Evolutionary conservation across 2,888 invertebrate genomes (phyloP).

Genomic region (Pediacus dermestoides): DNA sequence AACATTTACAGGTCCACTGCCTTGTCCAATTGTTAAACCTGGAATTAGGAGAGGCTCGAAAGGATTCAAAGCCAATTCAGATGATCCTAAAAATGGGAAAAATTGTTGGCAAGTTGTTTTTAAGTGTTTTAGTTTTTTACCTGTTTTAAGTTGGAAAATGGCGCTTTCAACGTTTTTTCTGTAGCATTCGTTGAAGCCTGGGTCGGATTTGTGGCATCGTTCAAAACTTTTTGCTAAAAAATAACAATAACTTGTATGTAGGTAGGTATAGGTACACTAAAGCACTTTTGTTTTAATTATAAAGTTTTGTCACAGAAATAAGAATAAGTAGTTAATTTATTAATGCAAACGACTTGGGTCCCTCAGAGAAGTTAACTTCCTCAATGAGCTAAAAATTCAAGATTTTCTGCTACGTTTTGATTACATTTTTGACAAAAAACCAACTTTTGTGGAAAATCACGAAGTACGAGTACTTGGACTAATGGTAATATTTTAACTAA

Average conservation of each 20-base stretch:
- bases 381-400: too few relatives aligned
- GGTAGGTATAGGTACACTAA: conserved; percentile 15
- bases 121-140: conserved; percentile 22
- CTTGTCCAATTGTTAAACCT: conserved; percentile 48
- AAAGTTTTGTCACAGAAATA: too few relatives aligned
- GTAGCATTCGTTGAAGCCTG: conserved; percentile 32
- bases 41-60: conserved; percentile 49
- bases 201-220: conserved; percentile 32
- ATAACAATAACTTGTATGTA: conserved; percentile 11
- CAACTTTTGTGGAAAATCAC: too few relatives aligned
- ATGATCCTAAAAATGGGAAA: conserved; percentile 44
- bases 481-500: too few relatives aligned
- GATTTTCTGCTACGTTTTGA: too few relatives aligned
- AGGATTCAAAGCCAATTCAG: conserved; percentile 42
- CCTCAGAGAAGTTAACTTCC: too few relatives aligned
- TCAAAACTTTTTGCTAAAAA: conserved; percentile 34
- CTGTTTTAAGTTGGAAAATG: conserved; percentile 30
- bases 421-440: too few relatives aligned
- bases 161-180: conserved; percentile 33
- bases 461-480: too few relatives aligned
- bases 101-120: background rate
- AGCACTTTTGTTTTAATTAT: too few relatives aligned
- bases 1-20: conserved; percentile 60
- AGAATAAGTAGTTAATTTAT: too few relatives aligned
- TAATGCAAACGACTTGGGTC: too few relatives aligned